Evolutionary conservation across 2,888 invertebrate genomes (phyloP).

Genomic region (Abscondita cerata): DNA sequence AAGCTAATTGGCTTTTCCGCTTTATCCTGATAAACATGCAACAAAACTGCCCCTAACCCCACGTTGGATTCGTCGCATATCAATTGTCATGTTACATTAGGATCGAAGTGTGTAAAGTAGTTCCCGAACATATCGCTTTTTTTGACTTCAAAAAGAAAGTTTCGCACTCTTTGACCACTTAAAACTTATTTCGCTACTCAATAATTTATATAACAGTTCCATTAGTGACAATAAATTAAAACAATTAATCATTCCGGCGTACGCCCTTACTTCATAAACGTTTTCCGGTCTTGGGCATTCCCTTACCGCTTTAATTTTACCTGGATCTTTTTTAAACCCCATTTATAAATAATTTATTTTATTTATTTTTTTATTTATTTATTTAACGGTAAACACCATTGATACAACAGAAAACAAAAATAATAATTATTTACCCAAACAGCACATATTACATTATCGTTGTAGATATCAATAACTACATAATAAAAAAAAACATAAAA

Average conservation of each 20-base stretch:
- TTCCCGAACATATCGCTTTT: constrained; percentile 17
- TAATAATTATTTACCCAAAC: no score
- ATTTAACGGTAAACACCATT: no score
- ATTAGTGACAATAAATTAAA: constrained; percentile 10
- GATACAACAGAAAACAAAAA: no score
- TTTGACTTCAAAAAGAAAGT: constrained; percentile 8
- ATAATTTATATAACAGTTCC: constrained; percentile 21
- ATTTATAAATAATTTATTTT: constrained; percentile 38
- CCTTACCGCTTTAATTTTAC: neutral
- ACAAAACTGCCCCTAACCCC: constrained; percentile 10
- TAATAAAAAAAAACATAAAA: no score
- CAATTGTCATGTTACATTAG: neutral
- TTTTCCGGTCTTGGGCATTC: constrained; percentile 1
- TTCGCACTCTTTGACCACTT: constrained; percentile 15
- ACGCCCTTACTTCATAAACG: neutral
- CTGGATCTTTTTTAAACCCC: constrained; percentile 24
- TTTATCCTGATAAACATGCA: neutral
- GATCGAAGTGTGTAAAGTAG: constrained; percentile 25
- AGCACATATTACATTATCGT: no score
- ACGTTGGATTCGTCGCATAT: constrained; percentile 21
- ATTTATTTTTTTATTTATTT: no score
- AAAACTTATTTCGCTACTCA: constrained; percentile 16
- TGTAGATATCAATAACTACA: no score
- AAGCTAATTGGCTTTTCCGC: constrained; percentile 29
- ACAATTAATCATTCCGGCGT: constrained; percentile 11